Conservation (phyloP, 2,113 vertebrate species). For the Datnioides undecimradiatus region DNA sequence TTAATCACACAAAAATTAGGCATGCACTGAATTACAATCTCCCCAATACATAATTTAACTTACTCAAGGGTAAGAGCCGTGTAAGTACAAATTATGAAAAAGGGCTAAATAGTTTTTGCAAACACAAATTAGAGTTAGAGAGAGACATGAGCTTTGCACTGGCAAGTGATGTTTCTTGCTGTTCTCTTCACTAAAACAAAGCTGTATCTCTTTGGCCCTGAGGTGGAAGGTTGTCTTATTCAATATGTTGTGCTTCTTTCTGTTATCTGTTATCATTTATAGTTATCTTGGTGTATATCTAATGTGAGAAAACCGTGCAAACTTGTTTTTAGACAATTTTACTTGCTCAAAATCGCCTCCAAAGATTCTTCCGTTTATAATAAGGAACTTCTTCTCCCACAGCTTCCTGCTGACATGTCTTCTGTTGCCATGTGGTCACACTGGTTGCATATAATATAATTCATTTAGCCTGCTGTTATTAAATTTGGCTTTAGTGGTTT, state of each 20-base stretch:
- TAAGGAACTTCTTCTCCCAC: not conserved
- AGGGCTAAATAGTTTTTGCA: not conserved
- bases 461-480: not conserved
- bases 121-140: not conserved
- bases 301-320: not conserved
- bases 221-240: not conserved
- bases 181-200: not conserved
- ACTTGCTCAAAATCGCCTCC: not conserved
- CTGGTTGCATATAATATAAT: not conserved
- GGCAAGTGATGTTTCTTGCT: not conserved
- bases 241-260: not conserved
- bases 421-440: conserved; percentile 8
- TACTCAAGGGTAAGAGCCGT: not conserved
- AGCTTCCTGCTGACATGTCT: not conserved
- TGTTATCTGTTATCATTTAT: not conserved
- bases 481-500: not conserved
- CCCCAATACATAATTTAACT: conserved; percentile 7
- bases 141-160: not conserved
- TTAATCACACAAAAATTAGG: not conserved
- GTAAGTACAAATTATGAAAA: not conserved
- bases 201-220: not conserved
- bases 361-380: not conserved
- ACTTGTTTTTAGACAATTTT: not conserved
- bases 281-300: not conserved
- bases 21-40: not conserved